These are phyloP conservation scores for Drosophila tanythrix DNA, from an alignment of 2,888 invertebrate genomes.

Conservation along the genomic window DNA sequence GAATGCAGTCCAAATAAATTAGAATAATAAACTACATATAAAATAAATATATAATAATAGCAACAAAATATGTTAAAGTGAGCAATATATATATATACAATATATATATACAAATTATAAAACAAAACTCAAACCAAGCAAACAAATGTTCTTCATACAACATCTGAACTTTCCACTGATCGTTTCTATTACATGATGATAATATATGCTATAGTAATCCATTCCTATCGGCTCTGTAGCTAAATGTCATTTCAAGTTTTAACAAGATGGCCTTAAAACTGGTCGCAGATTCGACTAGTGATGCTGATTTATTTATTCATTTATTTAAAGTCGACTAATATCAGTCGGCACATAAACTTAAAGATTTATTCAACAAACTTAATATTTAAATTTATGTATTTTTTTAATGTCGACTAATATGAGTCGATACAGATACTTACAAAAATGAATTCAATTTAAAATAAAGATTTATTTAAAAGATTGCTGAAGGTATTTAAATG, in stretches of 20 bases:
- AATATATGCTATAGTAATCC: neutral
- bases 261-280: neutral
- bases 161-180: neutral
- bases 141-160: neutral
- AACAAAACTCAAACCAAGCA: neutral
- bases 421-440: no score
- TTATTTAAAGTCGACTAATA: neutral
- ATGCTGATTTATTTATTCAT: neutral
- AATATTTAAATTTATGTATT: neutral
- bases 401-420: neutral
- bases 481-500: neutral
- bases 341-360: neutral
- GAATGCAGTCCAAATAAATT: neutral
- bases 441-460: neutral
- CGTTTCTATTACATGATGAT: no score
- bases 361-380: no score
- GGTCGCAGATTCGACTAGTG: no score
- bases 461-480: neutral
- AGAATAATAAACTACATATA: neutral
- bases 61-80: no score
- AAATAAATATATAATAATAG: neutral
- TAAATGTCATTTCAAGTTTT: neutral
- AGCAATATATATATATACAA: no score
- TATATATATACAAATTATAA: no score
- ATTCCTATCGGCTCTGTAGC: neutral